These are phyloP conservation scores for Okamejei kenojei DNA, from an alignment of 2,797 vertebrate species.

Conservation along the genomic window DNA sequence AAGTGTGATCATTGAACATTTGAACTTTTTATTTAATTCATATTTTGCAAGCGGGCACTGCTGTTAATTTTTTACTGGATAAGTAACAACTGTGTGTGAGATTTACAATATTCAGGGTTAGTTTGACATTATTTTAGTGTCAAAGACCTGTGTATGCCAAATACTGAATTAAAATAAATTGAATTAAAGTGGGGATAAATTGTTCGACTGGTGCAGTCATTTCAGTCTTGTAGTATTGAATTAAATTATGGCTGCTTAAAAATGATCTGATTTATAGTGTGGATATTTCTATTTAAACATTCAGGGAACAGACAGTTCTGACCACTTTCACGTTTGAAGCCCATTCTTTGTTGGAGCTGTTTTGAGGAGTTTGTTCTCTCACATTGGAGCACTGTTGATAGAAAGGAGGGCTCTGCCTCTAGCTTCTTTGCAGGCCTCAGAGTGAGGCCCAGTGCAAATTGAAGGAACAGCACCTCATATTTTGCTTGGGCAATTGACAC, in stretches of 20 bases:
- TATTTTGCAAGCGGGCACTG: no score
- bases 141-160: background rate
- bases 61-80: background rate
- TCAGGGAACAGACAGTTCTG: background rate
- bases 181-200: background rate
- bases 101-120: background rate
- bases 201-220: background rate
- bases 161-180: background rate
- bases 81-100: background rate
- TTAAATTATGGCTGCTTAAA: background rate
- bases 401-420: no score
- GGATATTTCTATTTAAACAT: background rate
- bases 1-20: background rate
- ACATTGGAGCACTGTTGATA: background rate
- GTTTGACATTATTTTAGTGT: background rate
- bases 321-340: background rate
- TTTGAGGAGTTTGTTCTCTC: background rate
- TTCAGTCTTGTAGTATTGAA: background rate
- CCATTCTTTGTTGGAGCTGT: background rate
- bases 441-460: no score
- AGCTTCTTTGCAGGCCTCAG: no score
- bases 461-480: no score
- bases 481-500: no score
- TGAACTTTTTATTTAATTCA: background rate
- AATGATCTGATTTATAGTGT: background rate